Percentiles rank a stretch among this genome's conserved stretches.
phyloP scores from a whole-genome alignment of 1,140 invertebrate genomes.

The Eueides isabella region DNA sequence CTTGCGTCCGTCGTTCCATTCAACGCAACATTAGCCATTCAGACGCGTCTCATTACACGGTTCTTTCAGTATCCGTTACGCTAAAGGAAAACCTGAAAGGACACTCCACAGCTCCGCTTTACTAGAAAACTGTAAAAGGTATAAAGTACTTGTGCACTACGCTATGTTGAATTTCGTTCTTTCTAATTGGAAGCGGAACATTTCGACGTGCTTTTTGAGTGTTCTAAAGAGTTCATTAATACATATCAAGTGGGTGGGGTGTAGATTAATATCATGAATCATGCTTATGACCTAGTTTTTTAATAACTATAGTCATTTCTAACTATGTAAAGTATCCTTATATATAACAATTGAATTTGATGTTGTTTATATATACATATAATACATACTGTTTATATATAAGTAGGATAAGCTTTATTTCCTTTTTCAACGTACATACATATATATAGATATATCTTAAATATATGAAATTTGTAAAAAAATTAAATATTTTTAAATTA shows the following conservation, averaged over 20 bases:
- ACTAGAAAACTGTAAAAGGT: slow-evolving; percentile 21
- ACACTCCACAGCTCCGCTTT: slow-evolving; percentile 17
- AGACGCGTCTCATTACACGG: slow-evolving; percentile 30
- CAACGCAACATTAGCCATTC: slow-evolving; percentile 29
- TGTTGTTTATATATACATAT: neutral
- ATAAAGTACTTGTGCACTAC: slow-evolving; percentile 9
- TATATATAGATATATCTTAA: no score
- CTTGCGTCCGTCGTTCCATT: slow-evolving; percentile 20
- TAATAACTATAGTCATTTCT: neutral
- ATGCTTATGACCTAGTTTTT: slow-evolving; percentile 8
- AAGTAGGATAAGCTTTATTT: neutral
- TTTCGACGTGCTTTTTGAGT: neutral
- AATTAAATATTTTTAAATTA: no score
- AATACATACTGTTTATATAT: neutral
- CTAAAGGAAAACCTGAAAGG: slow-evolving; percentile 30
- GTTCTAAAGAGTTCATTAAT: slow-evolving; percentile 13
- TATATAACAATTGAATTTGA: neutral
- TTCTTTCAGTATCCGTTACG: slow-evolving; percentile 23
- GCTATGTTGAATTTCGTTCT: slow-evolving; percentile 3
- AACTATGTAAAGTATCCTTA: neutral
- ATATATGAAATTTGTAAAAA: no score
- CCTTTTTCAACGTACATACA: neutral
- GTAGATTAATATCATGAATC: neutral
- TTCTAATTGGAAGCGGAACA: slow-evolving; percentile 21
- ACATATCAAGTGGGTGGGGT: slow-evolving; percentile 10